Conservation (phyloP, 2,113 vertebrate genomes). For the Ginglymostoma cirratum region DNA sequence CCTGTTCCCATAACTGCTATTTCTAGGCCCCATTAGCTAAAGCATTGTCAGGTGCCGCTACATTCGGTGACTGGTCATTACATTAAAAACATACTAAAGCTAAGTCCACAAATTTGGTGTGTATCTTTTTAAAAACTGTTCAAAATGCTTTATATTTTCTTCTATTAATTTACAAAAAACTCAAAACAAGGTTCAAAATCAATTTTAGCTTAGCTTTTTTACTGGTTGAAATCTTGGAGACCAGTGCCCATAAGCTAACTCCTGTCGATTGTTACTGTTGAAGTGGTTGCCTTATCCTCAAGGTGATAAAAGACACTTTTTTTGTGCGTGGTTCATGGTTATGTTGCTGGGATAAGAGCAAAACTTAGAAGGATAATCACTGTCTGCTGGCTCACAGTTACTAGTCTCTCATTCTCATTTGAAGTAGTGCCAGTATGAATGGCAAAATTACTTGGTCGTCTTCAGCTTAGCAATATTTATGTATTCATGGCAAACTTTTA, state of each 20-base stretch:
- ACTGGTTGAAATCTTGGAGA: background rate
- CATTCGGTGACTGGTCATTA: background rate
- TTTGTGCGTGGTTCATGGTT: background rate
- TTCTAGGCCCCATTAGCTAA: constrained; percentile 23
- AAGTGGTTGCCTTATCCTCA: background rate
- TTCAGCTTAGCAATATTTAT: background rate
- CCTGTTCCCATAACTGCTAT: constrained; percentile 22
- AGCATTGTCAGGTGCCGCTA: background rate
- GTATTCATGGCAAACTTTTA: background rate
- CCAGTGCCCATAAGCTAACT: background rate
- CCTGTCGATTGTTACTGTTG: background rate
- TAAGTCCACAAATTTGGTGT: background rate
- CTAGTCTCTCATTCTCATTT: background rate
- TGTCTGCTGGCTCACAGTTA: background rate
- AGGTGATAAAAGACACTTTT: no score
- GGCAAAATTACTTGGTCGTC: constrained; percentile 5
- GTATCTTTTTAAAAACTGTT: background rate
- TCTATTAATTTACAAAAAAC: background rate
- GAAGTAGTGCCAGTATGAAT: background rate
- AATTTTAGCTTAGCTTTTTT: background rate
- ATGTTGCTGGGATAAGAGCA: background rate
- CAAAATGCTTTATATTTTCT: constrained; percentile 4
- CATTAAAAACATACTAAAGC: background rate
- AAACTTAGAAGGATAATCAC: background rate
- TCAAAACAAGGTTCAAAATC: background rate